Evolutionary conservation across 2,113 vertebrate genomes (phyloP), one percentile per base, ranked within the genome.

Genomic region (Tretioscincus oriximinensis): DNA sequence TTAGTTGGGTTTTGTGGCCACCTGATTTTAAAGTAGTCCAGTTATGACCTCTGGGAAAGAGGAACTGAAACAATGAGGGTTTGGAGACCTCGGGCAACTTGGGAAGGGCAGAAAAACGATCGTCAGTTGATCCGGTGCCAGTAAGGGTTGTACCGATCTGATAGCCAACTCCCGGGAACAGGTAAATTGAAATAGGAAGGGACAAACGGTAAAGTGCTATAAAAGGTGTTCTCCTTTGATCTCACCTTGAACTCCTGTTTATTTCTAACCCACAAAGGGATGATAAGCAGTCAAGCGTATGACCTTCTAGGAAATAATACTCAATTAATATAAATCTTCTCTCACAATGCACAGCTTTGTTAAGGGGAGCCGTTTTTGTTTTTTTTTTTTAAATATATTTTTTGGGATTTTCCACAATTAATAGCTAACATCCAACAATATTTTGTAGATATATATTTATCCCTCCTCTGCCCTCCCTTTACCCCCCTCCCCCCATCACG

Each of bases 321-420:
- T 24, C 29, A 47, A 81, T 69, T 69, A 76, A 69, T 76, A 76
- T 29, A 76, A 47, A 69, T 75, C 51, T 76, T 18, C 21, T 47
- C 73, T 73, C 73, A 81, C 80, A 81, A 69, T 76, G 58, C 73
- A 45, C 35, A 31, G 69, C 80, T 81, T 81, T 81, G 80, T 81
- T 76, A 21, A 4, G 11, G 35, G 67, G 24, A 49, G 35, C 67
- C n/a, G n/a, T n/a, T n/a, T n/a, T n/a, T n/a, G n/a, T n/a, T n/a
- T n/a, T n/a, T n/a, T n/a, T n/a, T n/a, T n/a, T n/a, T n/a, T n/a
- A n/a, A n/a, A n/a, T n/a, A n/a, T n/a, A n/a, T n/a, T n/a, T n/a
- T n/a, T n/a, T n/a, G n/a, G n/a, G n/a, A n/a, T n/a, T n/a, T n/a
- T n/a, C n/a, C n/a, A n/a, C n/a, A n/a, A n/a, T n/a, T n/a, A n/a